Evolutionary conservation across 35 echinoderm and acorn worm genomes (phyloP), one percentile per base, ranked within the genome.

Genomic region (Apostichopus japonicus): DNA sequence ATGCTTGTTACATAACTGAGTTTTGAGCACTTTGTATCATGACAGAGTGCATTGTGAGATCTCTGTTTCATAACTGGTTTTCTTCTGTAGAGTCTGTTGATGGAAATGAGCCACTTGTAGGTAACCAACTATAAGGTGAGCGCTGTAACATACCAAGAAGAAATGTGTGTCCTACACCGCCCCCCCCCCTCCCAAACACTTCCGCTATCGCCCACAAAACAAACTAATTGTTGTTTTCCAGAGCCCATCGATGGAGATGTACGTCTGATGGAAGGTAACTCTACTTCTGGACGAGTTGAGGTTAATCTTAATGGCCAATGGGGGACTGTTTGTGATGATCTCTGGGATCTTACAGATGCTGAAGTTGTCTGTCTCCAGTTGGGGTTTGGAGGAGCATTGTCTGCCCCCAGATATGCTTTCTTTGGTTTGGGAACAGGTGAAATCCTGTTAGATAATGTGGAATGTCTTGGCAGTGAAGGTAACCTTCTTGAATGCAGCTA

Each of bases 301-400:
- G 44, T 82, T 17, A 63, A 87, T 15, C 17, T 59, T 54, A 27
- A 65, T 0, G 54, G 54, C 19, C 13, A 59, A 16, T 93, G 92
- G 92, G 92, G 92, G 33, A 89, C 92, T 15, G 73, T 93, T 23
- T 93, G 92, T 65, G 92, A 93, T 90, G 92, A 93, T 63, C 6
- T 62, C 8, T 93, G 83, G 84, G 92, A 93, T 21, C 52, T 90
- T 14, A 5, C 27, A 10, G 92, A 93, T 65, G 92, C 71, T 57
- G 23, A 77, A 58, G 92, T 93, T 6, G 92, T 90, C 11, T 93
- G 92, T 90, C 92, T 23, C 9, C 92, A 93, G 17, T 82, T 93
- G 10, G 92, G 92, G 6, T 90, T 90, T 9, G 11, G 51, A 44
- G 72, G 72, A 17, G 92, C 92, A 22, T 22, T 78, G 52, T 54